Evolutionary conservation across 2,888 invertebrate genomes (phyloP).

Genomic region (Drosophila meridionalis): DNA sequence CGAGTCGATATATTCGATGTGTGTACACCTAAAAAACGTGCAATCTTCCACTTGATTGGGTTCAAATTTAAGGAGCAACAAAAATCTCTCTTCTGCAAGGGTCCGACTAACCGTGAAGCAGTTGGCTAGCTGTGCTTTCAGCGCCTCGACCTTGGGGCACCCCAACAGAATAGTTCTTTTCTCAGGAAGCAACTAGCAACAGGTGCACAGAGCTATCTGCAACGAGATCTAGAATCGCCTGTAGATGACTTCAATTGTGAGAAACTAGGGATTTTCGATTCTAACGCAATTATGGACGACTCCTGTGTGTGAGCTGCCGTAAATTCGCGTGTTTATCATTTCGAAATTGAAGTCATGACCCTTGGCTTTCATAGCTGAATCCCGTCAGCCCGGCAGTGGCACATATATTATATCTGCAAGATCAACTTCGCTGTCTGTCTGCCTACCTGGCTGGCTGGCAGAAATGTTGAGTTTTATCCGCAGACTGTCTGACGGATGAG

Average conservation of each 20-base stretch:
- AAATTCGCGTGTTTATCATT: conserved; percentile 55
- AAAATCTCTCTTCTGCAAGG: conserved; percentile 25
- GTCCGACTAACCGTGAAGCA: conserved; percentile 12
- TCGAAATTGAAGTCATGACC: conserved; percentile 73
- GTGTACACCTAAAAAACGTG: conserved; percentile 62
- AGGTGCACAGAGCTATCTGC: conserved; percentile 51
- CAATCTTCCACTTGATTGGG: conserved; percentile 81
- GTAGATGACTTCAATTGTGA: conserved; percentile 48
- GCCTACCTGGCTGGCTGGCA: conserved; percentile 3
- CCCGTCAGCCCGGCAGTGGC: conserved; percentile 39
- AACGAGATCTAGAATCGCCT: conserved; percentile 39
- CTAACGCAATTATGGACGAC: conserved; percentile 30
- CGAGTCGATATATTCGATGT: conserved; percentile 54
- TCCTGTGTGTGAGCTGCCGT: not conserved
- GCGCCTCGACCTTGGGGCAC: conserved; percentile 59
- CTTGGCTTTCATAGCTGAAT: conserved; percentile 36
- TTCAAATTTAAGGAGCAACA: conserved; percentile 33
- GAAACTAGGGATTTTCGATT: conserved; percentile 45
- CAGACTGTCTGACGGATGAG: conserved; percentile 49
- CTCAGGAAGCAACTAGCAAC: conserved; percentile 36
- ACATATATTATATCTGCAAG: conserved; percentile 30
- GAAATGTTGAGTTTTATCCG: conserved; percentile 22
- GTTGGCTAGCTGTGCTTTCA: conserved; percentile 40
- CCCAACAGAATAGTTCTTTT: conserved; percentile 70
- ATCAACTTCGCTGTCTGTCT: conserved; percentile 8